phyloP scores from a whole-genome alignment of 2,888 invertebrate species.

The Blastobasis lacticolella region DNA sequence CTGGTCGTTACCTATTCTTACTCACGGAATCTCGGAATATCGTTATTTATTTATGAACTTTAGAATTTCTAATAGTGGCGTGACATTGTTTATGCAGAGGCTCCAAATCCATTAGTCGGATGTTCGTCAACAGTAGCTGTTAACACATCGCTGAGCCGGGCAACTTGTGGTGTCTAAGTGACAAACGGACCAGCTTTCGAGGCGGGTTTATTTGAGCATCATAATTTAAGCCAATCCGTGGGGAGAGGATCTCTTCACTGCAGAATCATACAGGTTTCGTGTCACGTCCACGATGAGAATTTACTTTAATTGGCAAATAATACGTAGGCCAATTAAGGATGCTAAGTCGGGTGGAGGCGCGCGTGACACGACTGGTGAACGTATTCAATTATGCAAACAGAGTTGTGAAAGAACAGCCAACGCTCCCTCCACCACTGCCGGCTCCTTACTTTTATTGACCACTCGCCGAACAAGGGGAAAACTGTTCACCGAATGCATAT shows the following conservation, averaged over 20 bases:
- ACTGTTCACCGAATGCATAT: too few relatives aligned
- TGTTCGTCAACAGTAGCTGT: constrained; percentile 26
- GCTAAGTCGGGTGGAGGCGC: constrained; percentile 68
- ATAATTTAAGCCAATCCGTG: constrained; percentile 34
- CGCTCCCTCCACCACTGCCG: constrained; percentile 24
- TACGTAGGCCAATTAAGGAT: constrained; percentile 74
- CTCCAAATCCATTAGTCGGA: constrained; percentile 24
- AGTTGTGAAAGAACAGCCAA: constrained; percentile 54
- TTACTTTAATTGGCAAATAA: constrained; percentile 76
- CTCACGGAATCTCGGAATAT: not conserved
- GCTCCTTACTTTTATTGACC: constrained; percentile 30
- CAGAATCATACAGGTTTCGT: constrained; percentile 60
- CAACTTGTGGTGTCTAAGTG: constrained; percentile 17
- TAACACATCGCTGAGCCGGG: constrained; percentile 20
- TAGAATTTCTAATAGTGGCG: constrained; percentile 15
- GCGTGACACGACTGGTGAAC: constrained; percentile 67
- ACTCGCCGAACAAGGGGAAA: constrained; percentile 7
- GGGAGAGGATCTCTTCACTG: constrained; percentile 40
- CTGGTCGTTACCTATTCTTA: not conserved
- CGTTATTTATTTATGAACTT: constrained; percentile 21
- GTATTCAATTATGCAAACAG: constrained; percentile 72
- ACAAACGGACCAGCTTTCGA: constrained; percentile 8
- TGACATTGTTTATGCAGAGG: constrained; percentile 24
- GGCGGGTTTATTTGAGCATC: constrained; percentile 39
- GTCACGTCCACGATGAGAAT: constrained; percentile 71